These are phyloP conservation scores for Trididemnum clinides DNA, from an alignment of 23 tunicate species.

Conservation along the genomic window DNA sequence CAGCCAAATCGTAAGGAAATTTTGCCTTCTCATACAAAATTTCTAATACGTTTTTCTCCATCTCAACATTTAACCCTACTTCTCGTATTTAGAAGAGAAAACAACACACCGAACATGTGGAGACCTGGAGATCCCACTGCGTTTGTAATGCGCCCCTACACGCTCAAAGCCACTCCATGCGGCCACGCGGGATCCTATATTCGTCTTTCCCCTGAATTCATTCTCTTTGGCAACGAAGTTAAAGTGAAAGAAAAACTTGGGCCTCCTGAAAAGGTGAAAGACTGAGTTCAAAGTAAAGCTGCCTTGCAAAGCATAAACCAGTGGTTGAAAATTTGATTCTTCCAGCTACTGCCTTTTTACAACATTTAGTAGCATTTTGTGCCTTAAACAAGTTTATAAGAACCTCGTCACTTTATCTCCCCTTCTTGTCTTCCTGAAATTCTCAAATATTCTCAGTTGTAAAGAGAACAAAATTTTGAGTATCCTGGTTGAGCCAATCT, in stretches of 20 bases:
- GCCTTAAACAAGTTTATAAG: not conserved
- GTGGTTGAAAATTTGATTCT: not conserved
- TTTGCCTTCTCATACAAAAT: too few species aligned
- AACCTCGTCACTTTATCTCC: too few species aligned
- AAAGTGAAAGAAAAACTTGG: constrained; percentile 35
- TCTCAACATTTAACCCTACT: not conserved
- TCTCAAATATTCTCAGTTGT: too few species aligned
- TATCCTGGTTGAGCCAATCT: too few species aligned
- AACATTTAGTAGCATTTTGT: not conserved
- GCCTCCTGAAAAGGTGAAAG: constrained; percentile 39
- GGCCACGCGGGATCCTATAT: constrained; percentile 82
- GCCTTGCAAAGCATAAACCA: not conserved
- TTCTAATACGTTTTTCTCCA: too few species aligned
- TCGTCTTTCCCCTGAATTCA: constrained; percentile 82
- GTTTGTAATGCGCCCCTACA: constrained; percentile 69
- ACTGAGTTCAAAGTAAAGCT: not conserved
- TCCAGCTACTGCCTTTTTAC: not conserved
- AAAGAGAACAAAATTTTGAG: too few species aligned
- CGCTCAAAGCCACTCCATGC: constrained; percentile 90
- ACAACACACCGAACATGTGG: constrained; percentile 39
- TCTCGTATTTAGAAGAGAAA: not conserved
- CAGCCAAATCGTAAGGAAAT: too few species aligned
- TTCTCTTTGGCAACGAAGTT: constrained; percentile 44
- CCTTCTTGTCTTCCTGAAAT: too few species aligned
- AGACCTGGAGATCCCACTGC: constrained; percentile 52